A percentile compares a stretch with the other conserved stretches of the same genome.
phyloP scores from a whole-genome alignment of 2,888 invertebrate species.

The Troides aeacus region DNA sequence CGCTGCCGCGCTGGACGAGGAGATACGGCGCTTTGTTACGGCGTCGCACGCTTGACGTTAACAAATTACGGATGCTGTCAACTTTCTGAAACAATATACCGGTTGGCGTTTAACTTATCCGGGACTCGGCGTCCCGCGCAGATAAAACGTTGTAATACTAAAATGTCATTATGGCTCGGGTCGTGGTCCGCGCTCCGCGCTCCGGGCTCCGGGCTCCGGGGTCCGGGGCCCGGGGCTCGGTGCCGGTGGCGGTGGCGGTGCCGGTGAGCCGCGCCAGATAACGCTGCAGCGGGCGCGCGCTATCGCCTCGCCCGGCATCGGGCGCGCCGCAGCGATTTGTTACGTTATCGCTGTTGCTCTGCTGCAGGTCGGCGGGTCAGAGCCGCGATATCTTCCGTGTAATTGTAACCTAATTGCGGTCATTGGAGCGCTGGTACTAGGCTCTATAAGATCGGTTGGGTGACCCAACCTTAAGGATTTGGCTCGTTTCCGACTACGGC shows the following conservation, averaged over 20 bases:
- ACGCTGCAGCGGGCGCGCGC: constrained; percentile 64
- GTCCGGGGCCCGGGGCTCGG: constrained; percentile 33
- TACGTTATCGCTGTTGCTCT: constrained; percentile 71
- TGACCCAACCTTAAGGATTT: too few species aligned
- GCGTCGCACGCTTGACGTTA: constrained; percentile 62
- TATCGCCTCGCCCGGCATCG: constrained; percentile 66
- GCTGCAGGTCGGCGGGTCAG: constrained; percentile 74
- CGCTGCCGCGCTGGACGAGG: constrained; percentile 34
- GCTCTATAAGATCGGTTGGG: too few species aligned
- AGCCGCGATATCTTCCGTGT: constrained; percentile 56
- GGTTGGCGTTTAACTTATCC: constrained; percentile 77
- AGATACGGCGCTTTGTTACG: constrained; percentile 48
- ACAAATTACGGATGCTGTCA: constrained; percentile 77
- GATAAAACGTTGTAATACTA: constrained; percentile 79
- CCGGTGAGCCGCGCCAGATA: constrained; percentile 68
- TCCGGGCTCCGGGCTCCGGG: constrained; percentile 38
- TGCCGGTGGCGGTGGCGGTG: constrained; percentile 34
- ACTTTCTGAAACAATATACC: constrained; percentile 78
- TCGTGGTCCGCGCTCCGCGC: constrained; percentile 33
- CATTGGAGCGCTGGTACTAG: constrained; percentile 8
- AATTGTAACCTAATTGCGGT: constrained; percentile 46
- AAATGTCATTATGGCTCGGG: constrained; percentile 75
- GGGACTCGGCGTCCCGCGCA: constrained; percentile 73
- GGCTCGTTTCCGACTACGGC: too few species aligned
- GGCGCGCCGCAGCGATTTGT: constrained; percentile 71